phyloP scores from a whole-genome alignment of 2,888 invertebrate genomes.

The Hoplodrina ambigua region DNA sequence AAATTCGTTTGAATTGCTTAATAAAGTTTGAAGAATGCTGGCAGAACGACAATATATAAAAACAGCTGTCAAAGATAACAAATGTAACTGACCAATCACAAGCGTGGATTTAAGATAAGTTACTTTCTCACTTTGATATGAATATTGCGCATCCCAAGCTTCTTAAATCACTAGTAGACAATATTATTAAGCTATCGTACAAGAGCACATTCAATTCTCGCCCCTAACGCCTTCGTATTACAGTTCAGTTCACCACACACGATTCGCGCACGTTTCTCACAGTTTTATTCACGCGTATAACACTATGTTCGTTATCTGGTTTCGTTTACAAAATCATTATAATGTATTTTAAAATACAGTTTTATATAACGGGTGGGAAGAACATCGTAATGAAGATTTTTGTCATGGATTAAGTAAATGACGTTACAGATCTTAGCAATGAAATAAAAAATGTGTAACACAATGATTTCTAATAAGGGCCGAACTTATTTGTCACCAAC shows the following conservation, averaged over 20 bases:
- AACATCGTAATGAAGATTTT: no score
- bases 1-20: no score
- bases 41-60: no score
- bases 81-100: no score
- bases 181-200: slow-evolving; percentile 26
- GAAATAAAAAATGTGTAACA: no score
- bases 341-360: neutral
- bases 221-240: slow-evolving; percentile 38
- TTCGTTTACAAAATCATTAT: slow-evolving; percentile 6
- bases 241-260: slow-evolving; percentile 42
- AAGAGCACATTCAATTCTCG: slow-evolving; percentile 50
- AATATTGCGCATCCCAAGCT: neutral
- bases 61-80: neutral
- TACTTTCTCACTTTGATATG: neutral
- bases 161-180: slow-evolving; percentile 10
- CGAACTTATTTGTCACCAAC: no score
- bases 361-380: neutral
- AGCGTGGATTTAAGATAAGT: neutral
- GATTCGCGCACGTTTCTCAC: slow-evolving; percentile 6
- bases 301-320: neutral
- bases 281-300: slow-evolving; percentile 34
- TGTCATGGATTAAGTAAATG: no score
- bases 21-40: no score
- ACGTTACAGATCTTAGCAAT: no score
- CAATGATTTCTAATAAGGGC: no score